Evolutionary conservation across 53 echinoderm and acorn worm genomes (phyloP).

Genomic region (Paelopatides confundens): DNA sequence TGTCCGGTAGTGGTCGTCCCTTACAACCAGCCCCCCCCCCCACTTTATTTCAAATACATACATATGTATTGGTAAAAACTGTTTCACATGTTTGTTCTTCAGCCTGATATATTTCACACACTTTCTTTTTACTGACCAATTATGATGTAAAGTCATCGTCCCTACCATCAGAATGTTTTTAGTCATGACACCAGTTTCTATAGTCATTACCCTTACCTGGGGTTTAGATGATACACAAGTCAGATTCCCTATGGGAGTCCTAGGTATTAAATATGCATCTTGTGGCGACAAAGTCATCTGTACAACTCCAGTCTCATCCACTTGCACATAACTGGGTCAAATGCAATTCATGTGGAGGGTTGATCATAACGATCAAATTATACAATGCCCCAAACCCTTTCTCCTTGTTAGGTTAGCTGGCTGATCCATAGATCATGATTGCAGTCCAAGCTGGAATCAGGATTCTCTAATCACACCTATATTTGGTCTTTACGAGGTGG

Average conservation of each 20-base stretch:
- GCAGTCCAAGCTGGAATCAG: constrained; percentile 10
- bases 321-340: constrained; percentile 12
- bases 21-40: no score
- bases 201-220: background rate
- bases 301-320: background rate
- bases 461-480: background rate
- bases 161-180: background rate
- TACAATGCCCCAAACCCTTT: background rate
- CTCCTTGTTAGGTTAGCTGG: constrained; percentile 4
- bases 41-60: no score
- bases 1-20: no score
- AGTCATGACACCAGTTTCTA: background rate
- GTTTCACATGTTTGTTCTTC: background rate
- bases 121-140: background rate
- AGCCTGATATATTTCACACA: background rate
- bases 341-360: constrained; percentile 9
- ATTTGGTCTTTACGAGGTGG: background rate
- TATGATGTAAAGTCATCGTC: background rate
- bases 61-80: no score
- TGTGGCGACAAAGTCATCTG: constrained; percentile 2
- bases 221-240: background rate
- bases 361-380: constrained; percentile 49
- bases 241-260: constrained; percentile 28
- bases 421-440: background rate
- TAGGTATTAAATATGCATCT: constrained; percentile 36